A percentile compares a stretch with the other conserved stretches of the same genome.
Evolutionary conservation across 2,113 vertebrate species (phyloP).

Genomic region (Tragelaphus imberbis): DNA sequence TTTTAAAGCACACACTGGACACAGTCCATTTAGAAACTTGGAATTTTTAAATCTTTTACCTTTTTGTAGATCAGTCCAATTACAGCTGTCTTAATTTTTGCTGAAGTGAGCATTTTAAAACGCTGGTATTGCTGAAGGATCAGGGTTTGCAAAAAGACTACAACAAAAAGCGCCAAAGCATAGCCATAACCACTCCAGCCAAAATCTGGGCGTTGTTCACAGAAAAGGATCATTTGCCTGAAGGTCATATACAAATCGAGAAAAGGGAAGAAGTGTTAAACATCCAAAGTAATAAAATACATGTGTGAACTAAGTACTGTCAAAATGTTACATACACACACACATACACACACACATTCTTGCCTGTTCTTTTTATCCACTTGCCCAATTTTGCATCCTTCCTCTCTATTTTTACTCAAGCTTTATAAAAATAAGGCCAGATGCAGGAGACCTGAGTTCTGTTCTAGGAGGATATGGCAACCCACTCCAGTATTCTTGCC

Average conservation of each 20-base stretch:
- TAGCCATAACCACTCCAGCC: slow-evolving; percentile 59
- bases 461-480: background rate
- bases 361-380: background rate
- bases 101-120: slow-evolving; percentile 70
- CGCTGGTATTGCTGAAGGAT: slow-evolving; percentile 71
- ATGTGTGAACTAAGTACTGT: background rate
- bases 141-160: slow-evolving; percentile 65
- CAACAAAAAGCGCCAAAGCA: slow-evolving; percentile 60
- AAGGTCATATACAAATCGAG: background rate
- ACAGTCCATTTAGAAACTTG: background rate
- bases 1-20: background rate
- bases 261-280: slow-evolving; percentile 13
- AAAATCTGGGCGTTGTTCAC: slow-evolving; percentile 53
- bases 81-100: slow-evolving; percentile 74
- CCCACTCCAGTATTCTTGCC: background rate
- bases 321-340: background rate
- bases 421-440: background rate
- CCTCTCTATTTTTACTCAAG: background rate
- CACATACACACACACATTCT: background rate
- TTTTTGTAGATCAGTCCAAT: slow-evolving; percentile 76
- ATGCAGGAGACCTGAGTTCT: background rate
- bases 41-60: slow-evolving; percentile 42
- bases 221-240: slow-evolving; percentile 70
- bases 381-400: background rate
- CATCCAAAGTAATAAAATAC: background rate